Base-by-base conservation (phyloP, 1,140 invertebrate genomes). In the Bicyclus anynana region DNA sequence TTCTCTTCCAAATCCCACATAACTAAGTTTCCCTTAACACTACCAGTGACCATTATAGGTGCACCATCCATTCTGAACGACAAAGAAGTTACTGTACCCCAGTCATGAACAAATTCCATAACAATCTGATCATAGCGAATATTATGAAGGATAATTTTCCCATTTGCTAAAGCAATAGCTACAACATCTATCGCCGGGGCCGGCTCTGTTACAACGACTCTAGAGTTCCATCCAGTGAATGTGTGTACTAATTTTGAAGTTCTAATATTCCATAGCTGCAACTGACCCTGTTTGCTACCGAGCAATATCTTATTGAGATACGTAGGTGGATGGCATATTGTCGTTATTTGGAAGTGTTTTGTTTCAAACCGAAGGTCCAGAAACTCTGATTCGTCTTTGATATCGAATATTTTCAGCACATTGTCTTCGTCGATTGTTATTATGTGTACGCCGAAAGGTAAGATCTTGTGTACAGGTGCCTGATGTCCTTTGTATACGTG, bases 241-340 rank as follows among this genome's bases (percentile, higher is more conserved):
- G 92, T 92, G 76, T 95, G 94, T 46, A 99, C 90, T 59, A 95
- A 89, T 74, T 94, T 95, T 49, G 92, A 90, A 65, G 92, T 93
- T 52, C 94, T 94, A 3, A 99, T 88, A 89, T 99, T 99, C 95
- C 97, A 97, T 42, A 99, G 82, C 69, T 98, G 96, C 56, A 99
- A 63, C 29, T 90, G 80, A 0, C 98, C 98, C 84, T 99, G 96
- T 50, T 93, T 90, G 68, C 96, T 98, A 10, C 95, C 98, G 44
- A 99, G 84, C n/a, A 99, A 80, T 44, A 99, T 92, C 90, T 99
- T 99, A 80, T 99, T 99, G 1, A 97, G 81, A 77, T 99, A 99
- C 0, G 97, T 97, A 40, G 91, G 93, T 1, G 97, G 98, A 91
- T 99, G 98, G 44, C 94, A 89, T 1, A 98, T 61, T 0, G 94